A percentile compares a stretch with the other conserved stretches of the same genome.
phyloP scores from a whole-genome alignment of 2,797 vertebrate genomes.

The Chaetodon trifasciatus region DNA sequence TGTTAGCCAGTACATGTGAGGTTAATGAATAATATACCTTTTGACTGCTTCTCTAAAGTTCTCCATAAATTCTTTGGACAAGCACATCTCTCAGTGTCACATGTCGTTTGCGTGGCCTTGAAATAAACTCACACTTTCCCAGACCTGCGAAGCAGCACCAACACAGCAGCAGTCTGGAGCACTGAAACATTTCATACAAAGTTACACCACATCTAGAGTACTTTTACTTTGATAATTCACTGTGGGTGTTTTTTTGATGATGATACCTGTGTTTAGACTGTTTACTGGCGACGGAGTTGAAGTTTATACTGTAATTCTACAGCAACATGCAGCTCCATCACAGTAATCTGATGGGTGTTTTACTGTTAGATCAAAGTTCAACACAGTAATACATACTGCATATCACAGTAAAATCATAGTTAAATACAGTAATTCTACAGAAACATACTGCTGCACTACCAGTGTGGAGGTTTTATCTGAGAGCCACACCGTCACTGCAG shows the following conservation, averaged over 20 bases:
- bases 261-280: too few relatives aligned
- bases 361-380: background rate
- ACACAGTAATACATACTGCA: too few relatives aligned
- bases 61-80: background rate
- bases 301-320: background rate
- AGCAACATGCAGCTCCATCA: background rate
- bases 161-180: background rate
- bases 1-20: background rate
- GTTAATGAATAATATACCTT: slow-evolving; percentile 52
- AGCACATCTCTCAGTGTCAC: background rate
- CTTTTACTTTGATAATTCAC: too few relatives aligned
- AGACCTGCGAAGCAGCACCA: background rate
- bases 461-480: slow-evolving; percentile 77
- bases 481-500: slow-evolving; percentile 78
- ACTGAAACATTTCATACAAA: background rate
- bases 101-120: background rate
- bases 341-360: background rate
- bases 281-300: too few relatives aligned
- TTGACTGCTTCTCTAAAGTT: slow-evolving; percentile 18
- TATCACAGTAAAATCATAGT: too few relatives aligned
- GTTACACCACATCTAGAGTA: background rate
- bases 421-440: too few relatives aligned
- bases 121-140: background rate
- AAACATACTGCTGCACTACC: too few relatives aligned
- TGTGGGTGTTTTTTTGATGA: too few relatives aligned